Base-by-base conservation (phyloP, 1,140 invertebrate species). In the Agrypnia vestita region DNA sequence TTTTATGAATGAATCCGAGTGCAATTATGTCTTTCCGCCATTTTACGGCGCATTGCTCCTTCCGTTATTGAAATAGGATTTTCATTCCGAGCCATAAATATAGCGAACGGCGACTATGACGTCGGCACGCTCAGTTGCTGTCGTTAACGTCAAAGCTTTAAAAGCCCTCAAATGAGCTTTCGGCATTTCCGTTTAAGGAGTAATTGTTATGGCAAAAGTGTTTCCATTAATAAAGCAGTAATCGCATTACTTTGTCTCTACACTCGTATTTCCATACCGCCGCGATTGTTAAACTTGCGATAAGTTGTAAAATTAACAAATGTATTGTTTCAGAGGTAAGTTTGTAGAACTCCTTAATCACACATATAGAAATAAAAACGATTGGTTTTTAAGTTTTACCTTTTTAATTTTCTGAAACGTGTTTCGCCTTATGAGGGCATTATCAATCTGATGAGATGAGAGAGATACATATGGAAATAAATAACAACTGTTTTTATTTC, bases 101-200 rank as follows among this genome's bases (percentile, higher is more conserved):
- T 35, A 15, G 43, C 19, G 53, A 74, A 74, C 53, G 51, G 71
- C 35, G 35, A 74, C 51, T 74, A 74, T 74, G 71, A 74, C 71
- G 21, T 19, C 19, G 35, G 71, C n/a, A 15, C 51, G 71, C 71
- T 74, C 71, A 74, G 51, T 74, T 74, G 56, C 71, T 74, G 71
- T 74, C 71, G 71, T 74, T 74, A 74, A 74, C 71, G 71, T 74
- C 71, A 74, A 56, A 56, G 71, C 71, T 74, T 74, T 59, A 55
- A 74, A 74, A 74, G 51, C 71, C 71, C 71, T 74, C 71, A 74
- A 74, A 74, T 74, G 71, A 74, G 71, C 71, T 74, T 74, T 74
- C 53, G 71, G 71, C 25, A 74, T 74, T 74, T 74, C 71, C 71
- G 43, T 74, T 74, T 56, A 74, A 59, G 56, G 44, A 74, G 44